phyloP scores from a whole-genome alignment of 2,797 vertebrate genomes.

The Sebastolobus altivelis region DNA sequence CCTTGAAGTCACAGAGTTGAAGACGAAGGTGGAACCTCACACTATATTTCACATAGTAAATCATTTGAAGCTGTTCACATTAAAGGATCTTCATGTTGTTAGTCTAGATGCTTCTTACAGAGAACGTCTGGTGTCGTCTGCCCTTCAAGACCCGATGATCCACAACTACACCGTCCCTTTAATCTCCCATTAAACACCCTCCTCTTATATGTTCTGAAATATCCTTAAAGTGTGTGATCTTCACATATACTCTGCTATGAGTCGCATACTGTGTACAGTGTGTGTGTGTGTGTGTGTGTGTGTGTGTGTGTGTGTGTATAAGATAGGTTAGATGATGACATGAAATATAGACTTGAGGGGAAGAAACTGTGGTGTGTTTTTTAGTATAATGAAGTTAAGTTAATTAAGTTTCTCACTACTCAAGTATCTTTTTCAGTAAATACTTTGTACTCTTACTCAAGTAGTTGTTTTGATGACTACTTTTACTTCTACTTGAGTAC shows the following conservation, averaged over 20 bases:
- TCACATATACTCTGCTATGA: background rate
- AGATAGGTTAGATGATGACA: too few relatives aligned
- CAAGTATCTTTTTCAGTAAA: background rate
- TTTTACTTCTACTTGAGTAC: too few relatives aligned
- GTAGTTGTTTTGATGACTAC: too few relatives aligned
- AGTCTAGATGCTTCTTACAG: constrained; percentile 1
- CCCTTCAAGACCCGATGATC: constrained; percentile 47
- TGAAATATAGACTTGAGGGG: too few relatives aligned
- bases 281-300: background rate
- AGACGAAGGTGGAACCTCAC: constrained; percentile 2
- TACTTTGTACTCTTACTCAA: too few relatives aligned
- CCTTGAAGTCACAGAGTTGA: background rate
- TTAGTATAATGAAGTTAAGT: too few relatives aligned
- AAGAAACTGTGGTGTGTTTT: too few relatives aligned
- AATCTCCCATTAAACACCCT: constrained; percentile 28
- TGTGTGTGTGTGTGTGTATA: background rate
- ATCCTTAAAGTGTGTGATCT: constrained; percentile 17
- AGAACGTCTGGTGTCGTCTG: constrained; percentile 5
- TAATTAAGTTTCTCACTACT: too few relatives aligned
- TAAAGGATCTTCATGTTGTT: constrained; percentile 18
- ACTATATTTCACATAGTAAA: constrained; percentile 18
- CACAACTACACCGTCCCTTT: constrained; percentile 17
- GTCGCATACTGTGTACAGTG: background rate
- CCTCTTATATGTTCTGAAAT: constrained; percentile 13
- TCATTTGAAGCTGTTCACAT: constrained; percentile 14